Percentiles rank a stretch among this genome's conserved stretches.
Conservation (phyloP, 2,113 vertebrate genomes). For the Benthochromis sp. region DNA sequence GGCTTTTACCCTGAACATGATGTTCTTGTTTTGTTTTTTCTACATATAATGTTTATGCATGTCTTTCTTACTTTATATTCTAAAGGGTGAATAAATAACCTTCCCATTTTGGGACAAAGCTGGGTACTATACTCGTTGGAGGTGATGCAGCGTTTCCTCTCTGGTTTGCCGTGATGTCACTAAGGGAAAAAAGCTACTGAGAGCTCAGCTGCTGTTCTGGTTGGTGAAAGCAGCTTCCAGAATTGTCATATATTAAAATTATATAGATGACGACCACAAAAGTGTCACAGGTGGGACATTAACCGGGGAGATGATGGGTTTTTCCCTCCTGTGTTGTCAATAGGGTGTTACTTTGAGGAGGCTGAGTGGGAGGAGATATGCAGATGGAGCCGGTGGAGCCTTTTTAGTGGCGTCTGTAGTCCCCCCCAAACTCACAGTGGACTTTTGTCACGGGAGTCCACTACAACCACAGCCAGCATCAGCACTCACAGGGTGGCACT, state of each 20-base stretch:
- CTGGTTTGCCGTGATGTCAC: constrained; percentile 30
- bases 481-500: constrained; percentile 1
- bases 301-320: not conserved
- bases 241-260: not conserved
- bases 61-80: not conserved
- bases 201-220: not conserved
- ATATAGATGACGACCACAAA: not conserved
- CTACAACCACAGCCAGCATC: constrained; percentile 25
- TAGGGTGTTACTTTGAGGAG: constrained; percentile 47
- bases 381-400: constrained; percentile 30
- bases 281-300: not conserved
- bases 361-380: constrained; percentile 62
- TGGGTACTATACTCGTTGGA: not conserved
- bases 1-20: not conserved
- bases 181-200: not conserved
- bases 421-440: constrained; percentile 44
- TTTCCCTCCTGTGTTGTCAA: constrained; percentile 5
- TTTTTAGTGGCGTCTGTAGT: constrained; percentile 44
- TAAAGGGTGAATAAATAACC: not conserved
- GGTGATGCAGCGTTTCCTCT: not conserved
- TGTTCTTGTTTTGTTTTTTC: not conserved
- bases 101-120: constrained; percentile 1
- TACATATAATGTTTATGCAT: not conserved
- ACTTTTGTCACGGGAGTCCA: constrained; percentile 42
- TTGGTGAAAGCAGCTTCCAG: not conserved